Conservation (phyloP, 2,888 invertebrate genomes). For the Ennomos quercinarius region DNA sequence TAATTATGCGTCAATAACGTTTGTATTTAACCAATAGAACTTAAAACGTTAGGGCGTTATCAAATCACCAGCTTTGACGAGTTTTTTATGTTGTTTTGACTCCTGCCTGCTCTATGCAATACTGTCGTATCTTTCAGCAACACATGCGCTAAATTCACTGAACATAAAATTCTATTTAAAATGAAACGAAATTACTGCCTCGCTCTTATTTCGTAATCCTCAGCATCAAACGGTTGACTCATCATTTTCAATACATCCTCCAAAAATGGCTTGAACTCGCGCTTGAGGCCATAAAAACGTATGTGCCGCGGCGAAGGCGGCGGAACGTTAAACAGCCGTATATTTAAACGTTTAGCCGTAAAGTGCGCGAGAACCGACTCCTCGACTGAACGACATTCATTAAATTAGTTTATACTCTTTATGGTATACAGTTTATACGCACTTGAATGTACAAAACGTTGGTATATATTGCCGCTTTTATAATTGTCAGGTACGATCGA, state of each 20-base stretch:
- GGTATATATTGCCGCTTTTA: conserved; percentile 10
- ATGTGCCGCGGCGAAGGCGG: conserved; percentile 19
- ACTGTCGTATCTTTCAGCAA: too few relatives aligned
- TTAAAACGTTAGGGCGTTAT: too few relatives aligned
- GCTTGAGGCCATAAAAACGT: conserved; percentile 19
- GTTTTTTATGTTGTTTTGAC: too few relatives aligned
- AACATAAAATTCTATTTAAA: too few relatives aligned
- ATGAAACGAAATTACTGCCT: conserved; percentile 11
- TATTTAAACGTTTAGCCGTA: conserved; percentile 59
- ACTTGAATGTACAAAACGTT: conserved; percentile 14
- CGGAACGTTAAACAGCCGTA: conserved; percentile 57
- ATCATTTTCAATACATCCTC: conserved; percentile 25
- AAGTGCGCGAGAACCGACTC: conserved; percentile 44
- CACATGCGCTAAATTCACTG: too few relatives aligned
- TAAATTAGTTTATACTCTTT: conserved; percentile 53
- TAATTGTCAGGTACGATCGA: too few relatives aligned
- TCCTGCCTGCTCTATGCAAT: too few relatives aligned
- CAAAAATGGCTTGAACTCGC: conserved; percentile 8
- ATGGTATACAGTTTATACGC: conserved; percentile 43
- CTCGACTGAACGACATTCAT: conserved; percentile 47
- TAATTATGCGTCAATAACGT: too few relatives aligned
- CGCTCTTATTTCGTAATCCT: conserved; percentile 16
- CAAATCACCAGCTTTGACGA: too few relatives aligned
- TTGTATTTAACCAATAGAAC: too few relatives aligned
- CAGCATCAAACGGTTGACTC: conserved; percentile 20